Evolutionary conservation across 1,140 invertebrate species (phyloP).

Genomic region (Leptopilina boulardi): DNA sequence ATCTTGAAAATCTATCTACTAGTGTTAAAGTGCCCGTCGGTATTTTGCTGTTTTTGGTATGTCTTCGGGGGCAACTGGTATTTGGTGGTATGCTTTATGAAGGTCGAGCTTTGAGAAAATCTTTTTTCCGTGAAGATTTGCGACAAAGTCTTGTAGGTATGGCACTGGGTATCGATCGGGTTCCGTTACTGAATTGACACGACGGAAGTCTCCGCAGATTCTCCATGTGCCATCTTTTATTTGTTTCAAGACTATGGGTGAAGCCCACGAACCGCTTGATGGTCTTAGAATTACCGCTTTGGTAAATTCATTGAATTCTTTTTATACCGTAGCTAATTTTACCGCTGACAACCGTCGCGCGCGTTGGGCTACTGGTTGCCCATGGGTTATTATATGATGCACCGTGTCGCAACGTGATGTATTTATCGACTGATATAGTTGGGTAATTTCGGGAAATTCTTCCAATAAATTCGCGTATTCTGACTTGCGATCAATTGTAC

Average conservation of each 20-base stretch:
- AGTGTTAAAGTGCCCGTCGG: background rate
- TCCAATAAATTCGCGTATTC: background rate
- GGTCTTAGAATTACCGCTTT: background rate
- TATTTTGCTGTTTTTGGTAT: conserved; percentile 64
- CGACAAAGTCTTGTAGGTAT: conserved; percentile 61
- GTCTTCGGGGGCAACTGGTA: conserved; percentile 60
- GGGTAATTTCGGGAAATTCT: background rate
- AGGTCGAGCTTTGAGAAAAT: conserved; percentile 76
- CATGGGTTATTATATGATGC: background rate
- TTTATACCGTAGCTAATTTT: background rate
- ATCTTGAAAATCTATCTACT: conserved; percentile 45
- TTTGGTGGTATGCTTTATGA: conserved; percentile 73
- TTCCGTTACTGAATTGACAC: conserved; percentile 57
- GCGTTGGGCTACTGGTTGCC: too few relatives aligned
- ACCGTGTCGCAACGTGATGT: background rate
- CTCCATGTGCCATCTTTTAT: too few relatives aligned
- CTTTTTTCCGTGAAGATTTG: conserved; percentile 60
- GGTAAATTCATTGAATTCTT: background rate
- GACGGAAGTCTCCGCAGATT: too few relatives aligned
- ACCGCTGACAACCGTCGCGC: background rate
- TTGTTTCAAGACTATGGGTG: too few relatives aligned
- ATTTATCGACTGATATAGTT: background rate
- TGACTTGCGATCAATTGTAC: background rate
- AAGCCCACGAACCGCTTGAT: conserved; percentile 1
- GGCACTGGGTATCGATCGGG: conserved; percentile 65